These are phyloP conservation scores for Dunckerocampus dactyliophorus DNA, from an alignment of 2,113 vertebrate species.

Conservation along the genomic window DNA sequence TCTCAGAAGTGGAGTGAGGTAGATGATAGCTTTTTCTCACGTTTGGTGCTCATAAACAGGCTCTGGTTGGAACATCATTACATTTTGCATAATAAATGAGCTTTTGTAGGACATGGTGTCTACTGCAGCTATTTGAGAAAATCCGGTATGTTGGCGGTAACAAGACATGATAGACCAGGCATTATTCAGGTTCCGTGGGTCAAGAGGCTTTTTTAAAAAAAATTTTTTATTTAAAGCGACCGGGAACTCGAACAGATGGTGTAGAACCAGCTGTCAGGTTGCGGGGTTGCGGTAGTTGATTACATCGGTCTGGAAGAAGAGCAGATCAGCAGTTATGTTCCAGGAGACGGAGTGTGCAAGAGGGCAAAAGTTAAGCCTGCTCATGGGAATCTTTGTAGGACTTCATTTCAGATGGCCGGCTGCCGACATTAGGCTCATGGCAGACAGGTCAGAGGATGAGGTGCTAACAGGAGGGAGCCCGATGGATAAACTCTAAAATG, in stretches of 20 bases:
- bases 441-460: conserved; percentile 26
- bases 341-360: conserved; percentile 9
- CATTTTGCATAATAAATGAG: too few relatives aligned
- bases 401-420: conserved; percentile 27
- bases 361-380: conserved; percentile 32
- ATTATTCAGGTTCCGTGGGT: conserved; percentile 20
- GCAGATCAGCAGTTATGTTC: conserved; percentile 21
- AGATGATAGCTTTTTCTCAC: too few relatives aligned
- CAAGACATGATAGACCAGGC: background rate
- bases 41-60: too few relatives aligned
- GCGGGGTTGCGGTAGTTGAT: conserved; percentile 12
- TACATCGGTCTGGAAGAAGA: conserved; percentile 33
- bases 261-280: conserved; percentile 40
- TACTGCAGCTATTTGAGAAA: background rate
- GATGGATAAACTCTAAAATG: conserved; percentile 10
- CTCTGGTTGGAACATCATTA: too few relatives aligned
- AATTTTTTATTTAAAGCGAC: too few relatives aligned
- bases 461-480: conserved; percentile 19
- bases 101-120: too few relatives aligned
- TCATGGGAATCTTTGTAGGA: background rate
- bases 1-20: too few relatives aligned
- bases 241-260: conserved; percentile 39
- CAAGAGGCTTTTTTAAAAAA: too few relatives aligned
- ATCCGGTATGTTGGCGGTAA: too few relatives aligned
- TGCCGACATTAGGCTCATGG: conserved; percentile 21